Conservation (phyloP, 2,888 invertebrate species). For the Dione juno region DNA sequence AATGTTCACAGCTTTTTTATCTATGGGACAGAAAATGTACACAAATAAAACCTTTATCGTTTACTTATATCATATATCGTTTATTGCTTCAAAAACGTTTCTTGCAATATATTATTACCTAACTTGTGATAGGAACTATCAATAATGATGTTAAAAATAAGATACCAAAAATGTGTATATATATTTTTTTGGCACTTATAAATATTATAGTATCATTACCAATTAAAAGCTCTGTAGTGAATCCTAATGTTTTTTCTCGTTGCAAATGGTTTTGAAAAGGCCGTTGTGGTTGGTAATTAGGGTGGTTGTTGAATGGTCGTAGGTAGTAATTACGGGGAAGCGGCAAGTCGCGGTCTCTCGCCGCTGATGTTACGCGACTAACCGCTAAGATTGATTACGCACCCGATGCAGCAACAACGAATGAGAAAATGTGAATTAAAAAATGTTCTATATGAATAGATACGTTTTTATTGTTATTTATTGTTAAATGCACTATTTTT, state of each 20-base stretch:
- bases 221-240: constrained; percentile 37
- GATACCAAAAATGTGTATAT: background rate
- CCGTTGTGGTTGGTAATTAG: constrained; percentile 57
- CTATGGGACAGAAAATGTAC: constrained; percentile 64
- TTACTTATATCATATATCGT: constrained; percentile 17
- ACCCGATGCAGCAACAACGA: constrained; percentile 35
- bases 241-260: constrained; percentile 38
- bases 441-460: constrained; percentile 14
- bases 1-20: constrained; percentile 74
- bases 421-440: constrained; percentile 32
- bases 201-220: constrained; percentile 31
- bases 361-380: constrained; percentile 44
- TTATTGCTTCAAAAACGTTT: background rate
- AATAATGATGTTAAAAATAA: background rate
- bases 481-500: background rate
- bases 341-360: constrained; percentile 41
- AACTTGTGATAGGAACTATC: background rate
- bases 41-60: constrained; percentile 62
- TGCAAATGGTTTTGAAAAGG: constrained; percentile 38
- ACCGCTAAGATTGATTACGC: constrained; percentile 47
- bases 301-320: constrained; percentile 46
- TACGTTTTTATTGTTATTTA: background rate
- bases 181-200: background rate
- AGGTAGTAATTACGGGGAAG: constrained; percentile 45
- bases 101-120: background rate